Conservation (phyloP, 2,113 vertebrate species). For the Anthoscopus minutus region DNA sequence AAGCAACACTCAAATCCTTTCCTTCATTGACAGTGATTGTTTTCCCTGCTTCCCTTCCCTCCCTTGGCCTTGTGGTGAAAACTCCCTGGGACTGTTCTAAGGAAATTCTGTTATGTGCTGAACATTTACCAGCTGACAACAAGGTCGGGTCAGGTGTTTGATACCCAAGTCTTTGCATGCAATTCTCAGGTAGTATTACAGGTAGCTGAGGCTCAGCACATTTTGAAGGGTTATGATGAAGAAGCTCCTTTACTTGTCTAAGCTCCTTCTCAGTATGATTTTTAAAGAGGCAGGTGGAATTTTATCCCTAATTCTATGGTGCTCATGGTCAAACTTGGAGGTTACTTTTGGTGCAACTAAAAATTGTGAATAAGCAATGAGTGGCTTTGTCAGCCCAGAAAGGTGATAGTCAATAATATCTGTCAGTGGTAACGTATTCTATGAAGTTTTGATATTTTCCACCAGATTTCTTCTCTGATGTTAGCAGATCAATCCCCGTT, state of each 20-base stretch:
- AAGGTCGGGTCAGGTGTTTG: slow-evolving; percentile 60
- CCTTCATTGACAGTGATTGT: neutral
- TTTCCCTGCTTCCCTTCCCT: neutral
- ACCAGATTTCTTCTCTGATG: slow-evolving; percentile 52
- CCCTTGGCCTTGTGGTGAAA: slow-evolving; percentile 11
- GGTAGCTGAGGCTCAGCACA: slow-evolving; percentile 46
- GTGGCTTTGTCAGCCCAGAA: neutral
- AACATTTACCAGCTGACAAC: slow-evolving; percentile 69
- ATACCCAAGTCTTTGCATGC: slow-evolving; percentile 61
- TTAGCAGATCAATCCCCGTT: slow-evolving; percentile 38
- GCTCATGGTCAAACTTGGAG: neutral
- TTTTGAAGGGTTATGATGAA: slow-evolving; percentile 41
- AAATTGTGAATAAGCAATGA: neutral
- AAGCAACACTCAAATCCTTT: neutral
- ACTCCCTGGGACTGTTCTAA: neutral
- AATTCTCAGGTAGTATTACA: slow-evolving; percentile 70
- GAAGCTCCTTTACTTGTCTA: neutral
- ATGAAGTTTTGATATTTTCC: neutral
- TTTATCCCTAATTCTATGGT: neutral
- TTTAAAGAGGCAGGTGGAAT: neutral
- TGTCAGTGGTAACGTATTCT: neutral
- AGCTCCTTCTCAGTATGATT: neutral
- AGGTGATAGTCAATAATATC: neutral
- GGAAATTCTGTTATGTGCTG: slow-evolving; percentile 61
- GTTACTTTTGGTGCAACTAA: neutral